Percentiles rank a stretch among this genome's conserved stretches.
phyloP scores from a whole-genome alignment of 2,888 invertebrate species.

The Epiblema foenella region DNA sequence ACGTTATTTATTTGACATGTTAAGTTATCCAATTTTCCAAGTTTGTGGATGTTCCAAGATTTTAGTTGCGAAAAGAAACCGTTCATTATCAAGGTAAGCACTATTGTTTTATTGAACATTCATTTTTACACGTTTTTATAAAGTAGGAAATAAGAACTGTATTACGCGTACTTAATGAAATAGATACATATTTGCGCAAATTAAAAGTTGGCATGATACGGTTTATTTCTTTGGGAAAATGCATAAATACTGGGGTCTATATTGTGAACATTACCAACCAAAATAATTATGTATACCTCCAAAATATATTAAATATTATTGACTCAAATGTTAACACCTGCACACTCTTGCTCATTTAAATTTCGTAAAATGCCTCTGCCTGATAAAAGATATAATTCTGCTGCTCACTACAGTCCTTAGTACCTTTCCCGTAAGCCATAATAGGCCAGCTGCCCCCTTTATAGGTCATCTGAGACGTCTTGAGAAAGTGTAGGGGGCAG shows the following conservation, averaged over 20 bases:
- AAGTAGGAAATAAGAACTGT: background rate
- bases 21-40: background rate
- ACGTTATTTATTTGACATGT: background rate
- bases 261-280: no score
- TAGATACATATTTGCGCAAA: background rate
- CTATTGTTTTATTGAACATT: background rate
- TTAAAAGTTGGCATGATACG: no score
- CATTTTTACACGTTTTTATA: background rate
- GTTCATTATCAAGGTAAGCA: conserved; percentile 16
- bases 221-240: no score
- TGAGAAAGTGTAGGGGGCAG: background rate
- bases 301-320: no score
- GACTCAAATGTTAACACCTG: no score
- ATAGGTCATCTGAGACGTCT: background rate
- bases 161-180: background rate
- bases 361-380: no score
- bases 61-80: background rate
- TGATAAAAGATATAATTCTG: no score
- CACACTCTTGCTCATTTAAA: no score
- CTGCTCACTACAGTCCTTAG: no score
- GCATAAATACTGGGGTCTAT: no score
- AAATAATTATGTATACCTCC: no score
- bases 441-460: background rate
- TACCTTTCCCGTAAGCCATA: background rate
- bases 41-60: conserved; percentile 15